Conservation (phyloP, 2,113 vertebrate genomes). For the Cyphomyrus discorhynchus region DNA sequence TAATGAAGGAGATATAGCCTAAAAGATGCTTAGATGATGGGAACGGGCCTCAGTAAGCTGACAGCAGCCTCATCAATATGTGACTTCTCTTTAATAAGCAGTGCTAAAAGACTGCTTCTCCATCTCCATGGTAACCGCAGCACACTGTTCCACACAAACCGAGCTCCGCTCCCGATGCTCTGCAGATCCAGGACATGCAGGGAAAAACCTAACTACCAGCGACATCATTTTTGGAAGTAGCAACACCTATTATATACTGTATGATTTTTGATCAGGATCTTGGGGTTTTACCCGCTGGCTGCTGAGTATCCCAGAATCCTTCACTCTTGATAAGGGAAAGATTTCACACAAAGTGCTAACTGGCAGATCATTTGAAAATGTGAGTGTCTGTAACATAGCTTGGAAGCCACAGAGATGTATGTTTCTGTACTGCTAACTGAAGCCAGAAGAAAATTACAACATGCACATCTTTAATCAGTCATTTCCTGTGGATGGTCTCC, state of each 20-base stretch:
- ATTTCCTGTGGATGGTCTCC: not conserved
- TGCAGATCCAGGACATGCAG: constrained; percentile 49
- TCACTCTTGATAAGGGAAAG: not conserved
- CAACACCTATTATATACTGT: constrained; percentile 57
- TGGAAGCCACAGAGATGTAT: not conserved
- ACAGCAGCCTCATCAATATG: constrained; percentile 30
- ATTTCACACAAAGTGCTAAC: not conserved
- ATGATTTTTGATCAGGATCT: constrained; percentile 36
- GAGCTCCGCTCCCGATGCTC: constrained; percentile 27
- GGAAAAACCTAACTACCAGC: constrained; percentile 57
- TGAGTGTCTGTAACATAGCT: not conserved
- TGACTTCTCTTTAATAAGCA: constrained; percentile 45
- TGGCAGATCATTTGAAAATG: not conserved
- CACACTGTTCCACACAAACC: constrained; percentile 53
- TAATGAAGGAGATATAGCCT: not conserved
- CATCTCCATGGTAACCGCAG: constrained; percentile 40
- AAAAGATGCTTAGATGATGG: constrained; percentile 43
- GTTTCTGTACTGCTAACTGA: not conserved
- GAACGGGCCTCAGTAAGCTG: constrained; percentile 33
- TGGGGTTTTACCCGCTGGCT: constrained; percentile 5
- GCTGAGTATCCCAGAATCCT: not conserved
- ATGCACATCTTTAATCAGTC: not conserved
- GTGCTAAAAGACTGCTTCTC: constrained; percentile 33
- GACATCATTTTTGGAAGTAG: constrained; percentile 44
- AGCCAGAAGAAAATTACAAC: not conserved